Conservation (phyloP, 2,797 vertebrate genomes). For the Hyperoplus lanceolatus region DNA sequence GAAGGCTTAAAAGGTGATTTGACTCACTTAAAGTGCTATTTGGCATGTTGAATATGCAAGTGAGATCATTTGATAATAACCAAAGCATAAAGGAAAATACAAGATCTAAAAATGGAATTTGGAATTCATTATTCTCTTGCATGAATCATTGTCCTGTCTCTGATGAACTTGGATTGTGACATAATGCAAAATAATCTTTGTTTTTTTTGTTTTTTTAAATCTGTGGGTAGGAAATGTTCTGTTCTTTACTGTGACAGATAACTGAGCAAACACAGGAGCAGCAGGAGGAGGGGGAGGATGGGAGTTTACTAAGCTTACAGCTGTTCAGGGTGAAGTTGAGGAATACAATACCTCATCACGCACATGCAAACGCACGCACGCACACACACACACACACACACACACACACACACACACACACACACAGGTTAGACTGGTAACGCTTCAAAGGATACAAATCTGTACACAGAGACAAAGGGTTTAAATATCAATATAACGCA, state of each 20-base stretch:
- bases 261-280: conserved; percentile 38
- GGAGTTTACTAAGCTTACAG: conserved; percentile 26
- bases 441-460: neutral
- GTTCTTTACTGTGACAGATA: neutral
- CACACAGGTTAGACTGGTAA: conserved; percentile 10
- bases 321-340: neutral
- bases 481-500: neutral
- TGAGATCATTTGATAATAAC: neutral
- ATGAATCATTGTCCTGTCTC: neutral
- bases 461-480: neutral
- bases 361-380: conserved; percentile 14
- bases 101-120: neutral
- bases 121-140: neutral
- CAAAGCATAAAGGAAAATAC: neutral
- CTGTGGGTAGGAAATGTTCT: conserved; percentile 35
- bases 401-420: conserved; percentile 9
- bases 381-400: conserved; percentile 21
- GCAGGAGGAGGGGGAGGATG: neutral
- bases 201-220: neutral
- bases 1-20: too few species aligned
- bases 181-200: neutral
- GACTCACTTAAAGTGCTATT: too few species aligned
- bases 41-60: neutral
- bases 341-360: conserved; percentile 38
- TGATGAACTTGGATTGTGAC: neutral